Base-by-base conservation (phyloP, 2,888 invertebrate species). In the Mythimna albipuncta region DNA sequence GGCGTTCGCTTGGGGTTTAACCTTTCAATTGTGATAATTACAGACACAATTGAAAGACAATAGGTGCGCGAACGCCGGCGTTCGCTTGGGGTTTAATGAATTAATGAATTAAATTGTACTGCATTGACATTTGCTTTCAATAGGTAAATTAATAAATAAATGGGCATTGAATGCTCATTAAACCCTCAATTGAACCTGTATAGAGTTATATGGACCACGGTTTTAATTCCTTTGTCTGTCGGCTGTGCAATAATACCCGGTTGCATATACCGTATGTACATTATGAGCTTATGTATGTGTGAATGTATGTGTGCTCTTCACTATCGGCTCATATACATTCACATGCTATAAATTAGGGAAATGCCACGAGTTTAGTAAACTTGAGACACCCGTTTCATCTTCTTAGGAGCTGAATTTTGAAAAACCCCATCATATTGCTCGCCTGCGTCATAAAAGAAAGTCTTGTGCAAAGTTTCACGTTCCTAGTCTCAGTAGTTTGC, bases 201-300 rank as follows among this genome's bases (percentile, higher is more conserved):
- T 10, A 67, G 32, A 38, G 73, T 61, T 82, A 50, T 66, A 47
- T 64, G 61, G 26, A 64, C 66, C 26, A 69, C 38, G 58, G 47
- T 10, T 47, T 77, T 82, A 63, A 82, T 67, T 66, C 69, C 69
- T 69, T 72, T 82, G 79, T 82, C 41, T 61, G 62, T 59, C 1
- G 47, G n/a, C 52, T 65, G 59, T 55, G 65, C 57, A 57, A 41
- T 72, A 66, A 54, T 69, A 67, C 26, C 16, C 26, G 19, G 50
- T 7, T 6, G 16, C 7, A 19, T 52, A 47, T 47, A 2, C 16
- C 16, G 9, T 52, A 6, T 52, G 2, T 50, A 26, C 11, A 11
- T 21, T 26, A 35, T 57, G 19, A 16, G 1, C 7, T 26, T 26
- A 26, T 26, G 7, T 57, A 57, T 32, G 16, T 32, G n/a, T 16